Evolutionary conservation across 2,888 invertebrate genomes (phyloP).

Genomic region (Lycia hirtaria): DNA sequence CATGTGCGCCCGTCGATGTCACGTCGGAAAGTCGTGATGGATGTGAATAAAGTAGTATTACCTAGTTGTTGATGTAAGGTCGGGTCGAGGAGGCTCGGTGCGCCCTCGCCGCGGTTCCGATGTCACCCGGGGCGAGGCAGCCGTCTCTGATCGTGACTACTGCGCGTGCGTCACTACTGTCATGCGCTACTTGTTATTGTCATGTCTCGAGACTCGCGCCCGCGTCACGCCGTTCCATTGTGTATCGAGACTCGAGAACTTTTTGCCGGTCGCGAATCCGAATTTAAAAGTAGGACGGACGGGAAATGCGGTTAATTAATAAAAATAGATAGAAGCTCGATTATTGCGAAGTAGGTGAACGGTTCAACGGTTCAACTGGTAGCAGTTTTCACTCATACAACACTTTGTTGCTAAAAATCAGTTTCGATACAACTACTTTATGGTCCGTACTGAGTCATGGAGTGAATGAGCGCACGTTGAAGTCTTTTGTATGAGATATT

Average conservation of each 20-base stretch:
- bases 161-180: constrained; percentile 74
- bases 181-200: constrained; percentile 81
- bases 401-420: constrained; percentile 12
- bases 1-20: constrained; percentile 62
- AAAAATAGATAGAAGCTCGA: constrained; percentile 45
- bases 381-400: constrained; percentile 16
- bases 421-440: background rate
- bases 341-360: constrained; percentile 30
- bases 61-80: constrained; percentile 55
- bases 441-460: background rate
- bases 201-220: constrained; percentile 72
- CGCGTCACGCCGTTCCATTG: constrained; percentile 63
- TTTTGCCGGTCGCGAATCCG: constrained; percentile 52
- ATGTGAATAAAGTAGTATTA: constrained; percentile 65
- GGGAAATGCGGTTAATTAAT: constrained; percentile 57
- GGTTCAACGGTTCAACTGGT: constrained; percentile 24
- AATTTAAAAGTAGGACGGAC: constrained; percentile 45
- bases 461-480: constrained; percentile 31
- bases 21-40: constrained; percentile 54
- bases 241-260: constrained; percentile 45
- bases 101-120: constrained; percentile 47
- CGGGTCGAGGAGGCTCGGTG: constrained; percentile 36
- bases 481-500: constrained; percentile 28
- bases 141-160: constrained; percentile 66
- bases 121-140: constrained; percentile 60